These are phyloP conservation scores for Pachypanchax playfairii DNA, from an alignment of 2,113 vertebrate genomes.

Conservation along the genomic window DNA sequence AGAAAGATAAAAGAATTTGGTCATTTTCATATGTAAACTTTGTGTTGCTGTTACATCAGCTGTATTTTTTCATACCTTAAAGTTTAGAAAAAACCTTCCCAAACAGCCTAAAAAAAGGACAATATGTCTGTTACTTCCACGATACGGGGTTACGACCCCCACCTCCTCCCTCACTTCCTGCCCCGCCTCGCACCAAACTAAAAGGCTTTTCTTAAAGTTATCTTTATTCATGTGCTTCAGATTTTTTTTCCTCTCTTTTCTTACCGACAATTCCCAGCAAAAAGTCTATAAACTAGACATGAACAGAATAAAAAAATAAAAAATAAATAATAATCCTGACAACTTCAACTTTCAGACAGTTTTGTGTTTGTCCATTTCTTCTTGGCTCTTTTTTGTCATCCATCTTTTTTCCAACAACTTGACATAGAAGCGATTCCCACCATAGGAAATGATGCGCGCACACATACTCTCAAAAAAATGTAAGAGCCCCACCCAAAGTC, in stretches of 20 bases:
- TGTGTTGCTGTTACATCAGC: too few relatives aligned
- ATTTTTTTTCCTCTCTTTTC: constrained; percentile 4
- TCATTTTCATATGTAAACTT: background rate
- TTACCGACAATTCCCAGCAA: background rate
- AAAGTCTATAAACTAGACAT: constrained; percentile 6
- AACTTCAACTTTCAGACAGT: constrained; percentile 25
- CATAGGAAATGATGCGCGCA: constrained; percentile 44
- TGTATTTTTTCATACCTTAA: too few relatives aligned
- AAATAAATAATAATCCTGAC: background rate
- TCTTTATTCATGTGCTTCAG: constrained; percentile 29
- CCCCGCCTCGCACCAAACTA: constrained; percentile 31
- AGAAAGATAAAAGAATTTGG: too few relatives aligned
- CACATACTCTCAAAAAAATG: constrained; percentile 43
- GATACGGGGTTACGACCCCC: constrained; percentile 26
- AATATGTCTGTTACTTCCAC: constrained; percentile 51
- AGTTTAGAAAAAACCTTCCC: background rate
- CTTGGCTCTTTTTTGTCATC: too few relatives aligned
- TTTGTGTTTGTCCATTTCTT: too few relatives aligned
- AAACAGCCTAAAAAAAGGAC: constrained; percentile 17
- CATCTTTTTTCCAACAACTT: too few relatives aligned
- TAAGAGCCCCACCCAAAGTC: constrained; percentile 71
- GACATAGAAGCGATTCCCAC: constrained; percentile 40
- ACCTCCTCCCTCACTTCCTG: constrained; percentile 73
- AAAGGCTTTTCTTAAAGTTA: constrained; percentile 55
- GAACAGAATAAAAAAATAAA: background rate